Evolutionary conservation across 2,797 vertebrate species (phyloP).

Genomic region (Rhinophrynus dorsalis): DNA sequence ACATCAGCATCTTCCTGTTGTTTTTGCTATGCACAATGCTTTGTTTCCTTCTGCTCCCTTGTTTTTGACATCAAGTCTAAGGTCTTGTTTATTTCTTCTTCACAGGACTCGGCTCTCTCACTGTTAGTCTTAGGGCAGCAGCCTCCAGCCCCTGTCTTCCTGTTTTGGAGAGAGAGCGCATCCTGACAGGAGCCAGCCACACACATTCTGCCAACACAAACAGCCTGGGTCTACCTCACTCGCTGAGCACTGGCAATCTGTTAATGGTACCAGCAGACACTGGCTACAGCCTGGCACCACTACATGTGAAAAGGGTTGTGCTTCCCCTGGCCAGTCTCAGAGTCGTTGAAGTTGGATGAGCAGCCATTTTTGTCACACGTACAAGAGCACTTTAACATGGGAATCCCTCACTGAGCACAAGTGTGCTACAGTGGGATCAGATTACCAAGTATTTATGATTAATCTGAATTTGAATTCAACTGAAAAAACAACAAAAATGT

Average conservation of each 20-base stretch:
- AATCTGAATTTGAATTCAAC: no score
- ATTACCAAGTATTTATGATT: no score
- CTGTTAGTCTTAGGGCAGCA: slow-evolving; percentile 34
- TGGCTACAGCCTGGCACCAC: not conserved
- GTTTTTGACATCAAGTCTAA: slow-evolving; percentile 22
- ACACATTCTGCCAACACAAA: not conserved
- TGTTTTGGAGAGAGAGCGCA: slow-evolving; percentile 42
- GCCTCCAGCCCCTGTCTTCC: slow-evolving; percentile 70
- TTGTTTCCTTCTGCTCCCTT: slow-evolving; percentile 7
- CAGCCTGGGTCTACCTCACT: slow-evolving; percentile 57
- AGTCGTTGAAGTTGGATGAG: slow-evolving; percentile 38
- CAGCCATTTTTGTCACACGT: not conserved
- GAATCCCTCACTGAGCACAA: not conserved
- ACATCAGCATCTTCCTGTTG: slow-evolving; percentile 17
- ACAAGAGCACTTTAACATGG: slow-evolving; percentile 3
- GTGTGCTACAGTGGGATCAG: not conserved
- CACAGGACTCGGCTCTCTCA: slow-evolving; percentile 3
- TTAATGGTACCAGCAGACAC: slow-evolving; percentile 13
- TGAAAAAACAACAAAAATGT: no score
- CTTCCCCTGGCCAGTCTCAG: slow-evolving; percentile 22
- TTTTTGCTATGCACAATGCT: slow-evolving; percentile 35
- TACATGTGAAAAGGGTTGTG: not conserved
- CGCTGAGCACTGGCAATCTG: slow-evolving; percentile 63
- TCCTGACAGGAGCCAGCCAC: slow-evolving; percentile 7
- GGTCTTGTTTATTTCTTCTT: slow-evolving; percentile 10